Conservation (phyloP, 2,888 invertebrate species). For the Cryptocheilus praepositus region DNA sequence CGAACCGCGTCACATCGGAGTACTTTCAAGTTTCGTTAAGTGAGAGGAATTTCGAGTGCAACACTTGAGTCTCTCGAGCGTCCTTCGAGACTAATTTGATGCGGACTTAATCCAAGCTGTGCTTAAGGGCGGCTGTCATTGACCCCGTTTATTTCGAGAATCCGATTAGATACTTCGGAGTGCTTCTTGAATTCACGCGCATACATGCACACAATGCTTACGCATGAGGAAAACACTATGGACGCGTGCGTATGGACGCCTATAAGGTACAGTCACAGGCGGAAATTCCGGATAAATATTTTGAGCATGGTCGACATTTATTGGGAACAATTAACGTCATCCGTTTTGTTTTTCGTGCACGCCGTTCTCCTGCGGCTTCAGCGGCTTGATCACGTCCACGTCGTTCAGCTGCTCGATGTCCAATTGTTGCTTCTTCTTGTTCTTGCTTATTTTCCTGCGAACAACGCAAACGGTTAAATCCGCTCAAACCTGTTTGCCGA, state of each 20-base stretch:
- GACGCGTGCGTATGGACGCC: constrained; percentile 21
- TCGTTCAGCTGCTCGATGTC: constrained; percentile 62
- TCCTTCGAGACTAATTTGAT: not conserved
- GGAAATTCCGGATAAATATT: constrained; percentile 44
- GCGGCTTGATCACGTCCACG: constrained; percentile 61
- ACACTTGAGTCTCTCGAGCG: not conserved
- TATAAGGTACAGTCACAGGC: constrained; percentile 40
- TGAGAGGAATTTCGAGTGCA: not conserved
- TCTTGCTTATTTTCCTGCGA: constrained; percentile 51
- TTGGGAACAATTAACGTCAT: constrained; percentile 54
- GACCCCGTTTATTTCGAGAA: constrained; percentile 8
- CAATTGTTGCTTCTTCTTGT: constrained; percentile 58
- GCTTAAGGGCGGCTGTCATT: not conserved
- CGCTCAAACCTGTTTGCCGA: no score
- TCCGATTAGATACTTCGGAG: not conserved
- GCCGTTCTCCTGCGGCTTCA: constrained; percentile 66
- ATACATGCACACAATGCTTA: constrained; percentile 7
- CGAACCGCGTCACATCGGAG: no score
- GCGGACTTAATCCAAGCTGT: not conserved
- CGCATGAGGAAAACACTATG: not conserved
- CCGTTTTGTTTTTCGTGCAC: constrained; percentile 68
- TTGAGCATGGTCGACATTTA: constrained; percentile 41
- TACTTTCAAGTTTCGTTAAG: no score
- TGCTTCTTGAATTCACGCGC: not conserved
- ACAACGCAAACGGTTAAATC: not conserved